Conservation (phyloP, 2,797 vertebrate genomes). For the Megalops cyprinoides region DNA sequence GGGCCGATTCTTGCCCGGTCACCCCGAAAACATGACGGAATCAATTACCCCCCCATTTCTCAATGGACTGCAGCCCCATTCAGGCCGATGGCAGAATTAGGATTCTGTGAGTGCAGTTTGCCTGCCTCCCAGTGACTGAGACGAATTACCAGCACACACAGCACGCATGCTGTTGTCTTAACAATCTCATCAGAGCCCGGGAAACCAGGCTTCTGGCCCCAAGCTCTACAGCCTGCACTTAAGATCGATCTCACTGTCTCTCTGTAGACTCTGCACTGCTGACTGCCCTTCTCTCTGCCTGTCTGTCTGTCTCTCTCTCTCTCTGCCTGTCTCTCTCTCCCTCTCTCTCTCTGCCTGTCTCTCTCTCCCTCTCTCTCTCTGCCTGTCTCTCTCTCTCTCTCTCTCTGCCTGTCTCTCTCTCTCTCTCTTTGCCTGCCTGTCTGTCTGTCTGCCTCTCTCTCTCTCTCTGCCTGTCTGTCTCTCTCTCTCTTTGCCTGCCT, state of each 20-base stretch:
- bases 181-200: constrained; percentile 24
- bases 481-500: background rate
- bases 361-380: background rate
- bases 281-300: background rate
- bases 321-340: background rate
- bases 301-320: background rate
- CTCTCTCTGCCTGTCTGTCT: too few relatives aligned
- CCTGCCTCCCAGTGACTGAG: constrained; percentile 61
- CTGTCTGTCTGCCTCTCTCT: background rate
- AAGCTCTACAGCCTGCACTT: constrained; percentile 10
- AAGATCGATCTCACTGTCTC: constrained; percentile 1
- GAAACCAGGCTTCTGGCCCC: constrained; percentile 18
- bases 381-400: background rate
- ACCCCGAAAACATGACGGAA: constrained; percentile 22
- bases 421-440: background rate
- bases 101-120: constrained; percentile 67
- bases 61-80: constrained; percentile 73
- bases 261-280: background rate
- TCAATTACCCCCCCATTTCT: constrained; percentile 44
- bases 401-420: background rate
- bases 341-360: background rate
- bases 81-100: constrained; percentile 63
- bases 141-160: constrained; percentile 67
- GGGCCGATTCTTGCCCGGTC: background rate
- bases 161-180: constrained; percentile 39